Evolutionary conservation across 2,113 vertebrate genomes (phyloP), one percentile per base, ranked within the genome.

Genomic region (Otocyon megalotis): DNA sequence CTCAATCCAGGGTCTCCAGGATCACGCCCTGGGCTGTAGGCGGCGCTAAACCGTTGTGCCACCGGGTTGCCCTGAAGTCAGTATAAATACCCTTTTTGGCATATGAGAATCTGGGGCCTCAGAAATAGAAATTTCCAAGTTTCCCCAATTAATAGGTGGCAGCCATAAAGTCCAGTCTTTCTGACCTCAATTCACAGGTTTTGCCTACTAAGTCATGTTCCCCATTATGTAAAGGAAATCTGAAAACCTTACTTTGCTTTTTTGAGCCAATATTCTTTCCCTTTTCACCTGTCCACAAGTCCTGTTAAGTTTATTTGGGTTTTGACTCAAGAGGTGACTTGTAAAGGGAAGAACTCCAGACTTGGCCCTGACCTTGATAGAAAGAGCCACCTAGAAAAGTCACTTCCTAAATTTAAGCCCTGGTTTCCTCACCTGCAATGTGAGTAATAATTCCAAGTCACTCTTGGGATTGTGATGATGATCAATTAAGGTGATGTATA

Each of bases 101-200:
- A 96, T 48, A 62, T 20, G 43, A 91, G 93, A 12, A 90, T 28
- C 92, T 92, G 79, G 43, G 79, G n/a, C 13, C 15, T 84, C 28
- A 71, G 37, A 90, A 96, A 50, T 58, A 16, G 53, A 84, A 77
- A 58, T 56, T 20, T 2, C 63, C 43, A 48, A 17, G 10, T 95
- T 80, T 79, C 22, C 26, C 19, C 24, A 86, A 12, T 72, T 67
- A 84, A 80, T 58, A 77, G 48, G 17, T n/a, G 43, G 22, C 28
- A 79, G 4, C 16, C 17, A 4, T 56, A 9, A 26, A 82, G 28
- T 35, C 19, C 26, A 50, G 8, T 60, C 88, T 56, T 24, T 67
- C 48, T 89, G 87, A 95, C 11, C n/a, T 77, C 37, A 28, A 7
- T 35, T 76, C 88, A 62, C 16, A 65, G 10, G 5, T 15, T 79